Percentiles rank a stretch among this genome's conserved stretches.
phyloP scores from a whole-genome alignment of 2,888 invertebrate genomes.

The Mantis religiosa region DNA sequence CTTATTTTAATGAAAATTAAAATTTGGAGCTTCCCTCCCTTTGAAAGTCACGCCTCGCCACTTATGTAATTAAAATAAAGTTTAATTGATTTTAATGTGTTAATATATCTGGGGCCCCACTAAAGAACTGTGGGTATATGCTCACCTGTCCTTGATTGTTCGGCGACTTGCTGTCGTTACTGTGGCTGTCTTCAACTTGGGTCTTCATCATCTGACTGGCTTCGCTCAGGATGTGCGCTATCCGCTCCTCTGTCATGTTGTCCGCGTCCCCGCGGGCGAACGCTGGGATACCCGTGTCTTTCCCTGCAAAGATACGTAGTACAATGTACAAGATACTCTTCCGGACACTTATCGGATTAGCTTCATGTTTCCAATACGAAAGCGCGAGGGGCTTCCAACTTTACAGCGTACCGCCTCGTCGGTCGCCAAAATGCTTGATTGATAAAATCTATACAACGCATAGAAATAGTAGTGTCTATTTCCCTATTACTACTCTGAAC shows the following conservation, averaged over 20 bases:
- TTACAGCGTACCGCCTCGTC: background rate
- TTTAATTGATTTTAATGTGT: too few relatives aligned
- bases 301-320: conserved; percentile 55
- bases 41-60: too few relatives aligned
- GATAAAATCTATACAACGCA: background rate
- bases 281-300: conserved; percentile 76
- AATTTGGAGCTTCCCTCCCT: too few relatives aligned
- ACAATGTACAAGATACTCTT: conserved; percentile 35
- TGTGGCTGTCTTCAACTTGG: conserved; percentile 59
- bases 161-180: conserved; percentile 78
- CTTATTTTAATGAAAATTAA: too few relatives aligned
- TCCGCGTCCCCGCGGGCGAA: conserved; percentile 72
- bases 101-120: too few relatives aligned
- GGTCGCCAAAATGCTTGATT: background rate
- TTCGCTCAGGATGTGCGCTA: conserved; percentile 89
- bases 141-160: conserved; percentile 38
- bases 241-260: conserved; percentile 83
- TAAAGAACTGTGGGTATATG: background rate
- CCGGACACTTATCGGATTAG: background rate
- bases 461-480: background rate
- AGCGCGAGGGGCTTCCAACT: background rate
- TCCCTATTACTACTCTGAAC: too few relatives aligned
- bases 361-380: background rate
- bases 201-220: conserved; percentile 84
- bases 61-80: too few relatives aligned